phyloP scores from a whole-genome alignment of 2,797 vertebrate genomes.

The Acridotheres tristis region DNA sequence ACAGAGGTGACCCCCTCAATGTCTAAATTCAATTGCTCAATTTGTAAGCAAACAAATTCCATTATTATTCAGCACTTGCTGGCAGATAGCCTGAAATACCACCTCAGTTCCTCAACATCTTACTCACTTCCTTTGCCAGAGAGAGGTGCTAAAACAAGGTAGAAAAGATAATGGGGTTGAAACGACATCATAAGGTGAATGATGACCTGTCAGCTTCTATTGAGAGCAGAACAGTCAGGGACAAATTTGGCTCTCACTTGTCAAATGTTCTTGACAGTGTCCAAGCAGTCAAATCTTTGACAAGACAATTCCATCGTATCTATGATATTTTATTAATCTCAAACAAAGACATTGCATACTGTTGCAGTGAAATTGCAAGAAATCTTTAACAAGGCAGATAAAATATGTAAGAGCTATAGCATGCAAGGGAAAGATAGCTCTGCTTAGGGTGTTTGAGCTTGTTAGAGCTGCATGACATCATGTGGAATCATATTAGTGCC shows the following conservation, averaged over 20 bases:
- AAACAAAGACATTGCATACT: constrained; percentile 56
- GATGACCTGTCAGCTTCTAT: constrained; percentile 48
- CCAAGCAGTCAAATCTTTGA: constrained; percentile 47
- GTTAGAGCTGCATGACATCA: constrained; percentile 25
- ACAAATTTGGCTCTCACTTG: constrained; percentile 21
- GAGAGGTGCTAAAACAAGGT: constrained; percentile 54
- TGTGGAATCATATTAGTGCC: neutral
- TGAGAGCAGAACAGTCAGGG: constrained; percentile 33
- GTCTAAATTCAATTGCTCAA: constrained; percentile 52
- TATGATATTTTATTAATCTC: constrained; percentile 67
- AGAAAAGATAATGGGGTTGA: constrained; percentile 54
- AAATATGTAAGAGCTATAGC: constrained; percentile 54
- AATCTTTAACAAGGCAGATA: constrained; percentile 38
- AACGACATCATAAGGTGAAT: constrained; percentile 47
- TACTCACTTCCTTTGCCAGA: constrained; percentile 35
- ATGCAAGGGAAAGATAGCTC: constrained; percentile 16
- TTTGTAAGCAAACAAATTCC: constrained; percentile 56
- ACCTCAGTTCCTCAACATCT: constrained; percentile 23
- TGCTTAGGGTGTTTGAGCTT: constrained; percentile 32
- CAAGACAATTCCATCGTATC: constrained; percentile 27
- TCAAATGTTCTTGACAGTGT: constrained; percentile 23
- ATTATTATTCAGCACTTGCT: constrained; percentile 49
- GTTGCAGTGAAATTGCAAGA: constrained; percentile 55
- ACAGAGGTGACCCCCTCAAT: constrained; percentile 23
- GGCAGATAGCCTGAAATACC: constrained; percentile 42